These are phyloP conservation scores for Phymatocera aterrima DNA, from an alignment of 2,888 invertebrate genomes.

Conservation along the genomic window DNA sequence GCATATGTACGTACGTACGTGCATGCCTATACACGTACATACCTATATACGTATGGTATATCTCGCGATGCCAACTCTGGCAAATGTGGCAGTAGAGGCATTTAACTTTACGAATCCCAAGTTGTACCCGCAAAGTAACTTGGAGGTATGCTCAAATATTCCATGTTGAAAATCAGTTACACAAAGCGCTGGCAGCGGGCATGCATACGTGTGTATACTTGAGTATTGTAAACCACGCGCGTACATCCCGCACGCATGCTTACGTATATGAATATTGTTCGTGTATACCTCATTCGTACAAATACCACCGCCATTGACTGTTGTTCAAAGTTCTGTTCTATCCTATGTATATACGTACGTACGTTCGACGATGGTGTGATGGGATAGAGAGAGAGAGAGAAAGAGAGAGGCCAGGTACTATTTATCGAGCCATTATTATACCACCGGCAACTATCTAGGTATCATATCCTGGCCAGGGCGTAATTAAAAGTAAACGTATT, in stretches of 20 bases:
- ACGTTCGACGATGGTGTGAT: too few species aligned
- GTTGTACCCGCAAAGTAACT: too few species aligned
- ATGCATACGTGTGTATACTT: not conserved
- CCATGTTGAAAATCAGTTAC: not conserved
- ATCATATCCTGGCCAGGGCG: not conserved
- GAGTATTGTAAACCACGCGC: too few species aligned
- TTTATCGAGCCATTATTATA: not conserved
- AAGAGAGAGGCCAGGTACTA: too few species aligned
- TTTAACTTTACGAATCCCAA: too few species aligned
- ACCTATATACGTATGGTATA: not conserved
- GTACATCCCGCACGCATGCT: too few species aligned
- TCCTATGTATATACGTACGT: not conserved
- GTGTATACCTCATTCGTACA: not conserved
- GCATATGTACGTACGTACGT: not conserved
- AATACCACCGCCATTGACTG: not conserved
- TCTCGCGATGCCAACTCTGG: too few species aligned
- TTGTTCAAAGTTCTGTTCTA: not conserved
- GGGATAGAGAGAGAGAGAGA: too few species aligned
- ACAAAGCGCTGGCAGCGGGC: not conserved
- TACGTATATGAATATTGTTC: not conserved
- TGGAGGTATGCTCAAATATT: constrained; percentile 13
- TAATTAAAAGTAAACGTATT: constrained; percentile 5
- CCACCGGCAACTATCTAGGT: too few species aligned
- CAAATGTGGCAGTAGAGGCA: too few species aligned
- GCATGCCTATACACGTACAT: not conserved